phyloP scores from a whole-genome alignment of 2,888 invertebrate species.

The Blera fallax region DNA sequence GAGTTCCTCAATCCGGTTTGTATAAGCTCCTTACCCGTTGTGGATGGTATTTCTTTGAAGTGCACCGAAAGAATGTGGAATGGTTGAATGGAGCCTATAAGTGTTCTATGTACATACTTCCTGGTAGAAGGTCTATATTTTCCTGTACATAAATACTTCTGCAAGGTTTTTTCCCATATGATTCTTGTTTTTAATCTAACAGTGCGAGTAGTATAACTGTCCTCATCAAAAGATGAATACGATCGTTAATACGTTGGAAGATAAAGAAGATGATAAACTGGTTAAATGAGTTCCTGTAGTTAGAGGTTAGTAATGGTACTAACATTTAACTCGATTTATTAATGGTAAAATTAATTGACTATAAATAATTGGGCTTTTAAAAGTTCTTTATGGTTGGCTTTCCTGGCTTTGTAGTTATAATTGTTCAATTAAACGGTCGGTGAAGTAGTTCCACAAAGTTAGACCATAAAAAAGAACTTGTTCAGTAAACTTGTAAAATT shows the following conservation, averaged over 20 bases:
- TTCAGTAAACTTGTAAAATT: too few species aligned
- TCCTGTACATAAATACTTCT: background rate
- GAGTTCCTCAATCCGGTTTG: constrained; percentile 1
- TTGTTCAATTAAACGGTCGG: too few species aligned
- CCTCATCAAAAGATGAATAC: too few species aligned
- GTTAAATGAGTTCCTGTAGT: background rate
- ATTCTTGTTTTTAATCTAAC: background rate
- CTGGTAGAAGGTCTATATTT: constrained; percentile 22
- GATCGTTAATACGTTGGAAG: background rate
- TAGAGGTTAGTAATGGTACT: background rate
- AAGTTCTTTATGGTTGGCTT: background rate
- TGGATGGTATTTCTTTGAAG: constrained; percentile 40
- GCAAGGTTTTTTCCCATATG: background rate
- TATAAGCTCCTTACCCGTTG: background rate
- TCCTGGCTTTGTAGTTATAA: too few species aligned
- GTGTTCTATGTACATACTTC: constrained; percentile 26
- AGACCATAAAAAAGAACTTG: too few species aligned
- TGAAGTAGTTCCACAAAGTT: too few species aligned
- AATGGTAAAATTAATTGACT: background rate
- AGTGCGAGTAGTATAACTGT: too few species aligned
- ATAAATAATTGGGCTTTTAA: background rate
- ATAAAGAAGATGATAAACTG: background rate
- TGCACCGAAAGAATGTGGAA: constrained; percentile 37
- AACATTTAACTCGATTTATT: background rate
- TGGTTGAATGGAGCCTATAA: constrained; percentile 4